These are phyloP conservation scores for Siphamia tubifer DNA, from an alignment of 2,113 vertebrate species.

Conservation along the genomic window DNA sequence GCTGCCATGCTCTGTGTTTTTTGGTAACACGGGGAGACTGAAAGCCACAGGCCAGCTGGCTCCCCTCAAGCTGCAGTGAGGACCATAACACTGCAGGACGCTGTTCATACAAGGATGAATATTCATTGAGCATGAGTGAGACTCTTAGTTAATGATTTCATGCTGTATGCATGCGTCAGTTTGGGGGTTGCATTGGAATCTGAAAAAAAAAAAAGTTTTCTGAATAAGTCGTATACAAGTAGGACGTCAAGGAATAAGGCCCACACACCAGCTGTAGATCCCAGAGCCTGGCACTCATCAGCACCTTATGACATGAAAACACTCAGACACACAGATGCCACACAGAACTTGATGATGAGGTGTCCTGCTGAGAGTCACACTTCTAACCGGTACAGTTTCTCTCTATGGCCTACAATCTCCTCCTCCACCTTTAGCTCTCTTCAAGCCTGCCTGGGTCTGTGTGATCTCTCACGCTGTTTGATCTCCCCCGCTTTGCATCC, in stretches of 20 bases:
- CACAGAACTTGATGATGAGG: slow-evolving; percentile 47
- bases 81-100: slow-evolving; percentile 36
- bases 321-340: slow-evolving; percentile 33
- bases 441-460: slow-evolving; percentile 35
- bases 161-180: not conserved
- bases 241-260: slow-evolving; percentile 28
- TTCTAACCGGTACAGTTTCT: slow-evolving; percentile 42
- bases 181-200: not conserved
- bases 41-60: slow-evolving; percentile 44
- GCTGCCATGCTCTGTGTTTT: slow-evolving; percentile 15
- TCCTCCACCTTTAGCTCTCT: slow-evolving; percentile 61
- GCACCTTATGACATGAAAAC: slow-evolving; percentile 47
- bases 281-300: slow-evolving; percentile 12
- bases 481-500: slow-evolving; percentile 44
- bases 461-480: slow-evolving; percentile 56
- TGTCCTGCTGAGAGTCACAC: slow-evolving; percentile 63
- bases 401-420: slow-evolving; percentile 35
- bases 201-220: slow-evolving; percentile 14
- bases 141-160: slow-evolving; percentile 15
- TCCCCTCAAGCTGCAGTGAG: slow-evolving; percentile 28
- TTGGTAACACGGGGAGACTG: slow-evolving; percentile 29
- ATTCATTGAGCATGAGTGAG: slow-evolving; percentile 8
- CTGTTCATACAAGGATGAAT: slow-evolving; percentile 12
- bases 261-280: slow-evolving; percentile 63
- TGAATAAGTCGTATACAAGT: slow-evolving; percentile 23